A percentile compares a stretch with the other conserved stretches of the same genome.
phyloP scores from a whole-genome alignment of 2,797 vertebrate genomes.

The Dryobates pubescens region DNA sequence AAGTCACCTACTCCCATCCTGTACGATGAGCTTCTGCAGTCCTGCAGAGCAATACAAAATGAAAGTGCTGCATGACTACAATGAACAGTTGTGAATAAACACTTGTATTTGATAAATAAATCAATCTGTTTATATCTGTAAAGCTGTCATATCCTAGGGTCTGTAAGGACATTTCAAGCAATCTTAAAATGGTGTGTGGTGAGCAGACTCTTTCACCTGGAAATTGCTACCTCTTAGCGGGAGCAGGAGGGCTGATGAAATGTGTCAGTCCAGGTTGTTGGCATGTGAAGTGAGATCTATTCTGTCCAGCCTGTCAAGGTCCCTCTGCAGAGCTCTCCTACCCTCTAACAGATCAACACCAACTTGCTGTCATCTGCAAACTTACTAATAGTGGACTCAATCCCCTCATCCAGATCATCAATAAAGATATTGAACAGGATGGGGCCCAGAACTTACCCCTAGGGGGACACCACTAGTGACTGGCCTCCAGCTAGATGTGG shows the following conservation, averaged over 20 bases:
- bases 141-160: neutral
- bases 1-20: neutral
- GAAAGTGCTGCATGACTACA: neutral
- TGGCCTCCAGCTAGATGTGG: too few relatives aligned
- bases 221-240: neutral
- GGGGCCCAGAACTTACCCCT: too few relatives aligned
- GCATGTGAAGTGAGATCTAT: neutral
- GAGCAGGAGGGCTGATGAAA: neutral
- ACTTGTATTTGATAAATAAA: too few relatives aligned
- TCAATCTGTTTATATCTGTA: neutral
- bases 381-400: too few relatives aligned
- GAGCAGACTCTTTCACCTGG: neutral
- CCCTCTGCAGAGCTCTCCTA: too few relatives aligned
- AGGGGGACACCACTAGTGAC: too few relatives aligned
- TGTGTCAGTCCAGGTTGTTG: neutral
- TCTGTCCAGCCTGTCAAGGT: too few relatives aligned
- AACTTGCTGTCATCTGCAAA: too few relatives aligned
- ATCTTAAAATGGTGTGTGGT: neutral
- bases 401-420: too few relatives aligned
- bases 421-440: too few relatives aligned
- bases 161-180: neutral
- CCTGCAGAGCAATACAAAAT: accelerated
- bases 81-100: neutral
- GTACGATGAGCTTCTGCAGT: neutral
- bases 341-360: too few relatives aligned